Evolutionary conservation across 2,888 invertebrate species (phyloP).

Genomic region (Heteromurus nitidus): DNA sequence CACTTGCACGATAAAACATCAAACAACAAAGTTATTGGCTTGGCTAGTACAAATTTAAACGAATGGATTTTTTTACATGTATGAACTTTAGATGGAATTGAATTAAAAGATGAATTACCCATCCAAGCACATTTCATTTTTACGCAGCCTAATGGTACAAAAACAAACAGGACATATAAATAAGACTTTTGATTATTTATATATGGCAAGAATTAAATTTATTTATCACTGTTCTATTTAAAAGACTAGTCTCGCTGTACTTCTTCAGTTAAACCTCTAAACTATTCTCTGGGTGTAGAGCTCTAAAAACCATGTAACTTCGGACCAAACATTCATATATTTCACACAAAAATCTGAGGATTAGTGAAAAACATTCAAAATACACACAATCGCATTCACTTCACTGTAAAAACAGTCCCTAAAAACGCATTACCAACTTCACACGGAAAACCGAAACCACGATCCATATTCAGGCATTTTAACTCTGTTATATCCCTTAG

Average conservation of each 20-base stretch:
- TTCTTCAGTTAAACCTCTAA: too few species aligned
- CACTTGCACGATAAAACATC: neutral
- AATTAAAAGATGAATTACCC: constrained; percentile 68
- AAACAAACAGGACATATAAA: constrained; percentile 66
- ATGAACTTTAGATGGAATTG: constrained; percentile 22
- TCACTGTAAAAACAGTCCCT: too few species aligned
- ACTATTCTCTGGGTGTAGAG: too few species aligned
- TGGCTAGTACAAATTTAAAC: too few species aligned
- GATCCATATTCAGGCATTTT: too few species aligned
- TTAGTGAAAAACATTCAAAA: constrained; percentile 10
- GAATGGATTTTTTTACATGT: too few species aligned
- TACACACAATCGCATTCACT: constrained; percentile 37
- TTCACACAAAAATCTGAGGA: neutral
- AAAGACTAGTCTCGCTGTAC: too few species aligned
- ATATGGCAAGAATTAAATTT: constrained; percentile 11
- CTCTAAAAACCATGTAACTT: too few species aligned
- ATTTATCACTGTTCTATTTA: constrained; percentile 30
- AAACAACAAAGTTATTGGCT: neutral
- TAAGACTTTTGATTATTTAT: constrained; percentile 38
- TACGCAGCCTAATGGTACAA: constrained; percentile 71
- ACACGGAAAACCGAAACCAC: too few species aligned
- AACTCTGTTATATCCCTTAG: too few species aligned
- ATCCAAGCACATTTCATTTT: constrained; percentile 72
- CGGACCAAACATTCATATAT: too few species aligned
- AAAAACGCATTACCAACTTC: too few species aligned